Evolutionary conservation across 2,888 invertebrate genomes (phyloP), one percentile per base, ranked within the genome.

Genomic region (Gerris lacustris): DNA sequence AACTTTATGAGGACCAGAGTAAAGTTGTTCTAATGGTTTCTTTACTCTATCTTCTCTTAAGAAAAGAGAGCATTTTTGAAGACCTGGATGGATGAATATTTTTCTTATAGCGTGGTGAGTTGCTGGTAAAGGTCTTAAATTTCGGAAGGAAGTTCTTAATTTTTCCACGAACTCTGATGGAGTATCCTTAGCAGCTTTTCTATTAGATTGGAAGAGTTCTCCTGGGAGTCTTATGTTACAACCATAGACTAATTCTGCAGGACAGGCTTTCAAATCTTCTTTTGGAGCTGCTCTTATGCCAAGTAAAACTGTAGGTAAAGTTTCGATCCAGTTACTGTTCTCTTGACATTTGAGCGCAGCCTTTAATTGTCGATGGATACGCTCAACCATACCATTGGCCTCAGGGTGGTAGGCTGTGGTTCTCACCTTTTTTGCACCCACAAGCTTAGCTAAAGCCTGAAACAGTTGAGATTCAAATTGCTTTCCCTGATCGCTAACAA

Each of bases 401-500:
- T 66, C 44, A 5, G 70, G 73, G 45, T 74, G 68, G 17, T 70
- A 74, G 2, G 71, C 64, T 18, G 67, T 70, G 45, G 67, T 69
- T 43, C 31, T 66, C 31, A 9, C n/a, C n/a, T 66, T 31, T 18
- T 6, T 66, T 9, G 45, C 7, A 18, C 66, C 66, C n/a, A 67
- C 31, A n/a, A 67, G 17, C 15, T 44, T 7, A 44, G n/a, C 17
- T 31, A 76, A 74, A 6, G 70, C 75, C 17, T 75, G 69, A 72
- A 79, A 80, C 6, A 80, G 72, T 4, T 67, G 44, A 0, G 78
- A 77, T 67, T 79, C 77, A 68, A 80, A 80, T 71, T 80, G 79
- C 55, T 76, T 70, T 62, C 81, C 79, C 74, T 78, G 77, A 75
- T 80, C 80, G 15, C 79, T 78, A 0, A 79, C 79, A 7, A 79